Conservation (phyloP, 2,888 invertebrate species). For the Netelia fuscicornis region DNA sequence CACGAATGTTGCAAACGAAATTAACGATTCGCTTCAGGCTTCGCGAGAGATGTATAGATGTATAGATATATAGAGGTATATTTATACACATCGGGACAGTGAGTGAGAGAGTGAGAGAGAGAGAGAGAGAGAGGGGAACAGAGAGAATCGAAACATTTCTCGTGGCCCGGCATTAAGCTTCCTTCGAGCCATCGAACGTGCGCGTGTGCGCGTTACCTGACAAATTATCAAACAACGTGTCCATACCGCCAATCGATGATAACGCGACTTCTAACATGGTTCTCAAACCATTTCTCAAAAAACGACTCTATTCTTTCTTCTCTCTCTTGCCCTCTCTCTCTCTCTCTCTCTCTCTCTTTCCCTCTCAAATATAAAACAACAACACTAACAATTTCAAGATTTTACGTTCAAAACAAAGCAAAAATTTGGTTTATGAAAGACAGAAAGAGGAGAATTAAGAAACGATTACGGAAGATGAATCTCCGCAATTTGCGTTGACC, state of each 20-base stretch:
- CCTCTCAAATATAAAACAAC: too few relatives aligned
- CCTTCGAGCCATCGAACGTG: conserved; percentile 44
- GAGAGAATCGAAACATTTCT: conserved; percentile 5
- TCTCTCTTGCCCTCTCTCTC: too few relatives aligned
- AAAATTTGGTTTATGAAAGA: too few relatives aligned
- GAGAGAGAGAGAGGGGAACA: not conserved
- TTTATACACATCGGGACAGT: not conserved
- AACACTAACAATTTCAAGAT: too few relatives aligned
- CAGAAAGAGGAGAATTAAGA: too few relatives aligned
- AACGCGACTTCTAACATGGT: not conserved
- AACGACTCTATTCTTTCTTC: not conserved
- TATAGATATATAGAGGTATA: not conserved
- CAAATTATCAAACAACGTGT: conserved; percentile 28
- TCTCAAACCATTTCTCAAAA: not conserved
- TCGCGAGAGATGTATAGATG: not conserved
- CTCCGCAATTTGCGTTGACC: too few relatives aligned
- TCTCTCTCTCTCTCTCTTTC: too few relatives aligned
- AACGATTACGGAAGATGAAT: too few relatives aligned
- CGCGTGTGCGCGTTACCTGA: conserved; percentile 5
- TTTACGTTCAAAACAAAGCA: too few relatives aligned
- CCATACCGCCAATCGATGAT: not conserved
- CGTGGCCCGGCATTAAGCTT: conserved; percentile 34
- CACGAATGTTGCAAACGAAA: conserved; percentile 76
- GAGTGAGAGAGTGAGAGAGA: not conserved
- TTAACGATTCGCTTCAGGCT: conserved; percentile 77